Base-by-base conservation (phyloP, 1,140 invertebrate genomes). In the Cyclargus thomasi region DNA sequence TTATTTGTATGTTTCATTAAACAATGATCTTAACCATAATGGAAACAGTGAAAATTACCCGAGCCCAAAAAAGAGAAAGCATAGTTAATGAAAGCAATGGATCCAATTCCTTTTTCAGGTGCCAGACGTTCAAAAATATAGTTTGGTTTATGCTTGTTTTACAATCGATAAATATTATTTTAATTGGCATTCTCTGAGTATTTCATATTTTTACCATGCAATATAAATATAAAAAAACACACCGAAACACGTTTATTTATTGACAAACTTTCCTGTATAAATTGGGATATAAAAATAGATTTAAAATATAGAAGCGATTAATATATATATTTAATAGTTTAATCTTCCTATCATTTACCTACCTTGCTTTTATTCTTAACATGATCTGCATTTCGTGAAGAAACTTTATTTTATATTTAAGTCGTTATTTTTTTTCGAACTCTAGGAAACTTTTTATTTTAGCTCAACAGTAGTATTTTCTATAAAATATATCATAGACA, bases 401-500 rank as follows among this genome's bases (percentile, higher is more conserved):
- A 53, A 14, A 53, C 2, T 53, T 14, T 53, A 53, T 29, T 29
- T 29, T 29, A n/a, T n/a, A n/a, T n/a, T n/a, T n/a, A n/a, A n/a
- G n/a, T n/a, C n/a, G n/a, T n/a, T n/a, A 23, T 23, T 23, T 23
- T 2, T 23, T 23, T 23, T 23, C 23, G 6, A 23, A 23, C 23
- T 1, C 29, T 8, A 29, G 0, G 29, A 29, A 29, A 29, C 5
- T 5, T 5, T 29, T 29, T 16, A 47, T 0, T 47, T 2, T 14
- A 47, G 17, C 10, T 10, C 18, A 20, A 59, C 1, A 11, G 6
- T 59, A 55, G 18, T 59, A 47, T 20, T 59, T 59, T 10, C 18
- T 62, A 22, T 57, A 66, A 21, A 65, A 59, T 55, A 75, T 39
- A 73, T 16, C 36, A 59, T 64, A 65, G 64, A 69, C 75, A 70